A percentile compares a stretch with the other conserved stretches of the same genome.
These are phyloP conservation scores for Drosophila virilis DNA, from an alignment of 1,140 invertebrate species.

Conservation along the genomic window DNA sequence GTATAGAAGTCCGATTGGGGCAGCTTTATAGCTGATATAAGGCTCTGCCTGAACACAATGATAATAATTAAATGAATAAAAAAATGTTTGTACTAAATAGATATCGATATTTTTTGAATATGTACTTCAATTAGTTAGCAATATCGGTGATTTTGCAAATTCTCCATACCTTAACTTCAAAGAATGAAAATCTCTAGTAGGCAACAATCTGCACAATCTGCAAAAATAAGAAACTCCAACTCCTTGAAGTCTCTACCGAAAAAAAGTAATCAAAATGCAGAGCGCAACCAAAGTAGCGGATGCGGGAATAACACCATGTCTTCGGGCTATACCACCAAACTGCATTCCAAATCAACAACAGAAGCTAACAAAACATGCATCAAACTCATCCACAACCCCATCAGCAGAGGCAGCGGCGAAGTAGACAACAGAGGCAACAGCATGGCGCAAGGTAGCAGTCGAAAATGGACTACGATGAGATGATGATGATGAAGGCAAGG, in stretches of 20 bases:
- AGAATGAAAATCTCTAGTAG: constrained; percentile 5
- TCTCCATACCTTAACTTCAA: constrained; percentile 2
- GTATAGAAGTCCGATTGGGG: too few relatives aligned
- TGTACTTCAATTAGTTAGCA: not conserved
- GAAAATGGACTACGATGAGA: constrained; percentile 70
- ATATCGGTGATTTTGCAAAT: not conserved
- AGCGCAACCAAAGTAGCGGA: constrained; percentile 52
- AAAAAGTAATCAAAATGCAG: constrained; percentile 73
- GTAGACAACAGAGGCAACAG: constrained; percentile 33
- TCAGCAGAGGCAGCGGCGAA: constrained; percentile 44
- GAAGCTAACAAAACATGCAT: constrained; percentile 79
- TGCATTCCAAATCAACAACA: constrained; percentile 80
- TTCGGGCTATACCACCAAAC: constrained; percentile 68
- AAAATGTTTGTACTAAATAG: too few relatives aligned
- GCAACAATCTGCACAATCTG: constrained; percentile 23
- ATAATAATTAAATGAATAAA: too few relatives aligned
- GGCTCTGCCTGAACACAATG: too few relatives aligned
- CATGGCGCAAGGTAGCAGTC: constrained; percentile 66
- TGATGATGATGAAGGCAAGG: constrained; percentile 36
- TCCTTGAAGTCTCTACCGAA: constrained; percentile 8
- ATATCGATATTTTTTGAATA: too few relatives aligned
- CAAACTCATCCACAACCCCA: constrained; percentile 78
- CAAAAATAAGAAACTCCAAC: constrained; percentile 49
- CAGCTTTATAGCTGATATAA: too few relatives aligned
- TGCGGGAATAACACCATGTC: constrained; percentile 61